Evolutionary conservation across 2,888 invertebrate species (phyloP).

Genomic region (Polymixis lichenea): DNA sequence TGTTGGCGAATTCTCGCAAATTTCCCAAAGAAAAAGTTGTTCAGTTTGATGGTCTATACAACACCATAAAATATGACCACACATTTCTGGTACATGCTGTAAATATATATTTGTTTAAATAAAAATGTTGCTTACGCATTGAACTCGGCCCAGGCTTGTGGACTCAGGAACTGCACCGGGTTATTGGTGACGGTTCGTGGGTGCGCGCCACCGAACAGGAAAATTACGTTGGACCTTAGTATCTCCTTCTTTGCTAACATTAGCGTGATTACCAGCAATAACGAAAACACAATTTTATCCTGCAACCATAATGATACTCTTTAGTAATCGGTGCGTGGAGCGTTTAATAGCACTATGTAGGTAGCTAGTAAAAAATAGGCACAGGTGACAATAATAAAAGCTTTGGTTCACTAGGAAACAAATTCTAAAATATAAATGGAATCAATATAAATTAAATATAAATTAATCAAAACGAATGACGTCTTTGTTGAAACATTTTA

Average conservation of each 20-base stretch:
- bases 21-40: too few relatives aligned
- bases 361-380: background rate
- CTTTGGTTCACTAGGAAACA: background rate
- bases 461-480: too few relatives aligned
- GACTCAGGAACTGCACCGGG: slow-evolving; percentile 83
- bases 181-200: slow-evolving; percentile 78
- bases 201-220: slow-evolving; percentile 95
- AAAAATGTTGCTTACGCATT: slow-evolving; percentile 78
- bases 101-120: background rate
- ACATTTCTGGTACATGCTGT: background rate
- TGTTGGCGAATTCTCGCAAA: too few relatives aligned
- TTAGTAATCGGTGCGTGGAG: background rate
- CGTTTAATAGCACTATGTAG: background rate
- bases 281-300: slow-evolving; percentile 97
- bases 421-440: background rate
- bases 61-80: background rate
- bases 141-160: slow-evolving; percentile 85
- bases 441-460: too few relatives aligned
- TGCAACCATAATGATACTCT: slow-evolving; percentile 70
- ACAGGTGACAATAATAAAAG: background rate
- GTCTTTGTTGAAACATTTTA: too few relatives aligned
- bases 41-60: background rate
- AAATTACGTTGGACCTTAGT: slow-evolving; percentile 94
- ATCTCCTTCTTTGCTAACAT: slow-evolving; percentile 91
- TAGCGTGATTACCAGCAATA: slow-evolving; percentile 93